A percentile compares a stretch with the other conserved stretches of the same genome.
Conservation (phyloP, 2,888 invertebrate genomes). For the Ophion slaviceki region DNA sequence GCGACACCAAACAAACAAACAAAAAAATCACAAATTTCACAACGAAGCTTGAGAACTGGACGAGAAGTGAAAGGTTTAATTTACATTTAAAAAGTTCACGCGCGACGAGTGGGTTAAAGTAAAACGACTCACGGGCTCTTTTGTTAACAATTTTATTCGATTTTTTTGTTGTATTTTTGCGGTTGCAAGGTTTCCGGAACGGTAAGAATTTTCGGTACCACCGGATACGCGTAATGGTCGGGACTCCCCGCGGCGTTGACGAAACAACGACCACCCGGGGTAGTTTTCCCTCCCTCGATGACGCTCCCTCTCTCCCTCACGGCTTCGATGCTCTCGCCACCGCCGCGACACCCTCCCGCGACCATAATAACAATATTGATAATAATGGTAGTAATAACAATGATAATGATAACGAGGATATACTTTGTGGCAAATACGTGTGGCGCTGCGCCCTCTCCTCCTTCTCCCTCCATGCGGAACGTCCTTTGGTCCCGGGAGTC, state of each 20-base stretch:
- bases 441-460: slow-evolving; percentile 19
- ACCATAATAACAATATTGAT: not conserved
- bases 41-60: no score
- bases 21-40: no score
- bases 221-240: slow-evolving; percentile 76
- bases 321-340: slow-evolving; percentile 28
- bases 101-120: no score
- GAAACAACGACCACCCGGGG: slow-evolving; percentile 71
- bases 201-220: slow-evolving; percentile 75
- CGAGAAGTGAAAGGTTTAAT: no score
- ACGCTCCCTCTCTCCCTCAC: slow-evolving; percentile 40
- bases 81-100: no score
- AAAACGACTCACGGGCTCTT: not conserved
- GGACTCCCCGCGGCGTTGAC: slow-evolving; percentile 76
- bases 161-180: not conserved
- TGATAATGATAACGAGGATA: slow-evolving; percentile 21
- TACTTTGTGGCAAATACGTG: not conserved
- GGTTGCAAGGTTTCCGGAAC: not conserved
- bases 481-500: not conserved
- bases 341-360: no score
- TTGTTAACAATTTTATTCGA: not conserved
- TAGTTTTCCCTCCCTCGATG: slow-evolving; percentile 40
- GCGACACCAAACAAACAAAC: no score
- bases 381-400: slow-evolving; percentile 14
- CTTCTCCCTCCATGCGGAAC: slow-evolving; percentile 18